Percentiles rank a stretch among this genome's conserved stretches.
Evolutionary conservation across 2,797 vertebrate species (phyloP).

Genomic region (Phalanger gymnotis): DNA sequence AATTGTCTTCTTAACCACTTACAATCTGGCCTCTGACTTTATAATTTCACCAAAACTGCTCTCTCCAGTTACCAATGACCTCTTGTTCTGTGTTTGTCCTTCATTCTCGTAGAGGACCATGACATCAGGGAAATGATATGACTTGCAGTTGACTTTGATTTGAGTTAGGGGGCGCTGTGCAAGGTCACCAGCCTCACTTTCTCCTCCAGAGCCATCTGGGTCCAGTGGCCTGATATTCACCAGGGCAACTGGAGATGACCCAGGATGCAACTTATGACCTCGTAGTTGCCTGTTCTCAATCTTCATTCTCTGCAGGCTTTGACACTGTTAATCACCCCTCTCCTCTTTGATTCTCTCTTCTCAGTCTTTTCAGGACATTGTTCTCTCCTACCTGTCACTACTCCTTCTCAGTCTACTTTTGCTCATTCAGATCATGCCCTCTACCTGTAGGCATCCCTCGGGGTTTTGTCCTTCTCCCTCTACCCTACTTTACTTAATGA

Average conservation of each 20-base stretch:
- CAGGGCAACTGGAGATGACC: too few species aligned
- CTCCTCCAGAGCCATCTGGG: too few species aligned
- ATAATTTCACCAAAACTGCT: background rate
- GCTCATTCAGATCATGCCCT: background rate
- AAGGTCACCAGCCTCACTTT: too few species aligned
- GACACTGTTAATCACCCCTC: background rate
- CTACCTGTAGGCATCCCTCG: background rate
- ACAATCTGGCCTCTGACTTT: background rate
- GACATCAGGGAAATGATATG: too few species aligned
- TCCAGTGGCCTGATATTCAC: too few species aligned
- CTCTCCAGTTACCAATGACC: background rate
- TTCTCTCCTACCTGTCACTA: background rate
- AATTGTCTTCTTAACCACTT: background rate
- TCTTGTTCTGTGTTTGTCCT: too few species aligned
- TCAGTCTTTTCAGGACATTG: background rate
- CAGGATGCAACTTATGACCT: too few species aligned
- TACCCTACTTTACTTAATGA: background rate
- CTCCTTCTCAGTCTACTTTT: background rate
- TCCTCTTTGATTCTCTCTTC: background rate
- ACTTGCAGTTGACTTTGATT: too few species aligned
- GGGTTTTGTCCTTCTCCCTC: background rate
- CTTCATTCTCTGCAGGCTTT: background rate
- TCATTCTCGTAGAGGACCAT: too few species aligned
- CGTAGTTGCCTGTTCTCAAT: background rate
- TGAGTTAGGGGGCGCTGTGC: too few species aligned